These are phyloP conservation scores for Prionailurus viverrinus DNA, from an alignment of 2,113 vertebrate genomes.

Conservation along the genomic window DNA sequence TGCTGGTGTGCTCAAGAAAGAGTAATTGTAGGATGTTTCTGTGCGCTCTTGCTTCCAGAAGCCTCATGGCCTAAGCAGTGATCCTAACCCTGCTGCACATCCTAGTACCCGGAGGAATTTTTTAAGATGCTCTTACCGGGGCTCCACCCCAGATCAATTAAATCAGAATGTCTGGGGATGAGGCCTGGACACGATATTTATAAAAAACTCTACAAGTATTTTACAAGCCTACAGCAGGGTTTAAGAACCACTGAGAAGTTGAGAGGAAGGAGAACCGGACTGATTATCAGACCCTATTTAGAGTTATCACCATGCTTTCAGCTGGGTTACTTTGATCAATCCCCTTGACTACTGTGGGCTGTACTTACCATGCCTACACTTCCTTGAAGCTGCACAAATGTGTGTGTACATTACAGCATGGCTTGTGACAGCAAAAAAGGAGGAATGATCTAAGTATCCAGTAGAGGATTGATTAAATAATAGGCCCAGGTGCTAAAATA, in stretches of 20 bases:
- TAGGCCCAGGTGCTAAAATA: not conserved
- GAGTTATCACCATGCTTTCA: not conserved
- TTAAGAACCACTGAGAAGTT: not conserved
- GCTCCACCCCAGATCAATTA: not conserved
- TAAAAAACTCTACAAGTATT: not conserved
- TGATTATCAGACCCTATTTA: not conserved
- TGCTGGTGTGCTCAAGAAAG: conserved; percentile 27
- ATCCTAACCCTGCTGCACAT: not conserved
- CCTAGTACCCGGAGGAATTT: not conserved
- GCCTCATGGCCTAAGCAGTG: not conserved
- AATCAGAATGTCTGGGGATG: not conserved
- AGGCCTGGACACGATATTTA: not conserved
- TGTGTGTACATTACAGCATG: not conserved
- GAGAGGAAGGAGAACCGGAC: not conserved
- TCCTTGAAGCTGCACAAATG: not conserved
- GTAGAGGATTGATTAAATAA: conserved; percentile 1
- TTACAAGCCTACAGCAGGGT: not conserved
- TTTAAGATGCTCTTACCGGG: not conserved
- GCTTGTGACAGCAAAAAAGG: not conserved
- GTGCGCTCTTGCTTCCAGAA: not conserved
- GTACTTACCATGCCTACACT: not conserved
- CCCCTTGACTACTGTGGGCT: not conserved
- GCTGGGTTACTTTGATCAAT: not conserved
- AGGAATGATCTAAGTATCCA: conserved; percentile 18
- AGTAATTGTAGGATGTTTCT: not conserved